Evolutionary conservation across 2,113 vertebrate genomes (phyloP).

Genomic region (Catharus bicknelli): DNA sequence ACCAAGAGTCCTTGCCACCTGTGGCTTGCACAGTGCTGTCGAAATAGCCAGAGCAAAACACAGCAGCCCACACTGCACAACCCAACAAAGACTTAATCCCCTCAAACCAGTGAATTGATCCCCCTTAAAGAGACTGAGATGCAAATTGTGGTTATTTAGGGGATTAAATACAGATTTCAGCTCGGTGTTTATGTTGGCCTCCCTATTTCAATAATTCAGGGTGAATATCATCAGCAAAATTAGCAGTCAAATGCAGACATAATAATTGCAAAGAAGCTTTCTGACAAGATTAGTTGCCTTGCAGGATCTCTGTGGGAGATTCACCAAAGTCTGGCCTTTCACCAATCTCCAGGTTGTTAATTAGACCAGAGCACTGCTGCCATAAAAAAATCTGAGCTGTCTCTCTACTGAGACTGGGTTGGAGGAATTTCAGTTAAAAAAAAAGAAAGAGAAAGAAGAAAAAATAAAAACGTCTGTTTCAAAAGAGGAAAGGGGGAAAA

Average conservation of each 20-base stretch:
- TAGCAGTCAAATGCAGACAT: background rate
- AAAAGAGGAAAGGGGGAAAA: background rate
- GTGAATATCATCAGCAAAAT: background rate
- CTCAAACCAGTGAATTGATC: background rate
- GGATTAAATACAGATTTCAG: background rate
- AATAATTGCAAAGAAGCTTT: background rate
- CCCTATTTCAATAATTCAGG: background rate
- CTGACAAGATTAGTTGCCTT: background rate
- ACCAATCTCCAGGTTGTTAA: background rate
- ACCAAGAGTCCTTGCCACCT: background rate
- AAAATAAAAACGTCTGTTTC: accelerated
- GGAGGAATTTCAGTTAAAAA: background rate
- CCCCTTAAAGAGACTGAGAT: background rate
- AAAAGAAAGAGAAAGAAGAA: background rate
- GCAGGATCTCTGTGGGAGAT: background rate
- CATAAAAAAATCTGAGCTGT: background rate
- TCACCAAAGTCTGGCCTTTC: background rate
- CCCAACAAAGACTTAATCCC: background rate
- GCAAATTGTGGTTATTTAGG: background rate
- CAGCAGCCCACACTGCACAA: background rate
- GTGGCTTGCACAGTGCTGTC: background rate
- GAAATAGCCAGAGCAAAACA: background rate
- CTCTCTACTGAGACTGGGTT: background rate
- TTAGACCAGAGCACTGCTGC: background rate
- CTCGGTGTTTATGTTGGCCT: background rate